Conservation (phyloP, 2,888 invertebrate genomes). For the Stictocephala bisonia region DNA sequence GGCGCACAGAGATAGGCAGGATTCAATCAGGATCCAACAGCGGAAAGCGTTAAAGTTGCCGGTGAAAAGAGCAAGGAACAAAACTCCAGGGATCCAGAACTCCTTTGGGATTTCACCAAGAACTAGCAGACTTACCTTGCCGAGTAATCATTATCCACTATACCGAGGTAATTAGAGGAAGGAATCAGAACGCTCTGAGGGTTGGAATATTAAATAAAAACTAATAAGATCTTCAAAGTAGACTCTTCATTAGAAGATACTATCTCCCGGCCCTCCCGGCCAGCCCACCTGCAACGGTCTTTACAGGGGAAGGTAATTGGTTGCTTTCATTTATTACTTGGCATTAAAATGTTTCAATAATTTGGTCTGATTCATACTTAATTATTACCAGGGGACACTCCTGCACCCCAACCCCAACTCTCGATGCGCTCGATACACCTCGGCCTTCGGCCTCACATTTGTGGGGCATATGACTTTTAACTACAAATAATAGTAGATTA, state of each 20-base stretch:
- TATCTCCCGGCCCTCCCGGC: too few species aligned
- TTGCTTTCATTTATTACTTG: too few species aligned
- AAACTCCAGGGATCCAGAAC: neutral
- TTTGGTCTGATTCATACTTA: too few species aligned
- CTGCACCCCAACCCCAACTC: too few species aligned
- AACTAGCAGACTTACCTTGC: neutral
- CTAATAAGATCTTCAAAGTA: conserved; percentile 37
- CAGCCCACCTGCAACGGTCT: too few species aligned
- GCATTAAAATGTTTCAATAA: too few species aligned
- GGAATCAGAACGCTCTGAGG: conserved; percentile 23
- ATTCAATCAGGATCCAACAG: neutral
- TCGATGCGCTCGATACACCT: too few species aligned
- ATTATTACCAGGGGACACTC: too few species aligned
- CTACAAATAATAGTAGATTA: too few species aligned
- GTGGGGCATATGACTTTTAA: too few species aligned
- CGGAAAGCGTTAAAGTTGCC: conserved; percentile 6
- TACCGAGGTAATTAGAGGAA: conserved; percentile 21
- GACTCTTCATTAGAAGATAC: conserved; percentile 31
- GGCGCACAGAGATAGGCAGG: neutral
- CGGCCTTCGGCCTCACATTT: too few species aligned
- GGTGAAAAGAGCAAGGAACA: conserved; percentile 9
- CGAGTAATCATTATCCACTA: neutral
- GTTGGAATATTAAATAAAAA: conserved; percentile 24
- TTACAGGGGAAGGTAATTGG: too few species aligned
- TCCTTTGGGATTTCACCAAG: neutral